phyloP scores from a whole-genome alignment of 2,113 vertebrate genomes.

The Pterophyllum scalare region DNA sequence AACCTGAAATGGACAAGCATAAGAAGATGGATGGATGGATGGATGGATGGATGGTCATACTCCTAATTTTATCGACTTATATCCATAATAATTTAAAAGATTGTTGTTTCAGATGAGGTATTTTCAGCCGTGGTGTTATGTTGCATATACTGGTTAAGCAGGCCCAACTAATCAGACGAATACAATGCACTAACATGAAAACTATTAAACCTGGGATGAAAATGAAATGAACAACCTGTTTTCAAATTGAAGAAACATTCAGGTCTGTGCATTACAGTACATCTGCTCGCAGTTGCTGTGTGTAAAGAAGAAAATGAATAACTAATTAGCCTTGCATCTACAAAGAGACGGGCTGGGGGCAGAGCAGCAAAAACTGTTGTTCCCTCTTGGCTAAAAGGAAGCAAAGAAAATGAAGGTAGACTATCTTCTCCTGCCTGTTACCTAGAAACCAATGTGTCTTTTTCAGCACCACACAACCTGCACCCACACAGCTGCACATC shows the following conservation, averaged over 20 bases:
- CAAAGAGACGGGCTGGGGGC: neutral
- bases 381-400: conserved; percentile 13
- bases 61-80: neutral
- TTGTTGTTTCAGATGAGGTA: neutral
- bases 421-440: conserved; percentile 52
- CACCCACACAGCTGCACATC: conserved; percentile 49
- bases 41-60: neutral
- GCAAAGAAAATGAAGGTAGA: conserved; percentile 2
- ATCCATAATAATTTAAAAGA: neutral
- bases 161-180: neutral
- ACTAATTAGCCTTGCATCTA: conserved; percentile 7
- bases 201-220: neutral
- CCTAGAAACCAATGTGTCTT: conserved; percentile 64
- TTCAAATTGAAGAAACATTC: neutral
- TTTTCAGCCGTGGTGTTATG: neutral
- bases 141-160: neutral
- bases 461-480: conserved; percentile 42
- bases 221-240: neutral
- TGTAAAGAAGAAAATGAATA: conserved; percentile 19
- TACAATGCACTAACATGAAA: neutral
- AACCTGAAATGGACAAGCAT: neutral
- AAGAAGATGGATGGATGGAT: neutral
- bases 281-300: neutral
- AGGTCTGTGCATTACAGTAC: neutral
- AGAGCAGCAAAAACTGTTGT: conserved; percentile 7